Evolutionary conservation across 1,140 invertebrate genomes (phyloP).

Genomic region (Pseudobourletiella spinata): DNA sequence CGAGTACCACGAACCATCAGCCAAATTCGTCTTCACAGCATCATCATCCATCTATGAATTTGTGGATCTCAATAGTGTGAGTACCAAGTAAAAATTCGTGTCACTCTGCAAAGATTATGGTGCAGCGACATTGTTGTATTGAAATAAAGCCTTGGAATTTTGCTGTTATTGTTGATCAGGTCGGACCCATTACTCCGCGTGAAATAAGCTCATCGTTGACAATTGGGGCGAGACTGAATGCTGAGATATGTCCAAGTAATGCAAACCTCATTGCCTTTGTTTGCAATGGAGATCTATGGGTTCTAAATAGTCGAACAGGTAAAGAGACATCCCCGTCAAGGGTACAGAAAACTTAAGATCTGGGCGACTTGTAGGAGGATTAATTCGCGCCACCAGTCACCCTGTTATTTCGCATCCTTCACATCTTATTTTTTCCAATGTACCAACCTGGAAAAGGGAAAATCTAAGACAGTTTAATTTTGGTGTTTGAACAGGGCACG

Average conservation of each 20-base stretch:
- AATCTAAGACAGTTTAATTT: too few species aligned
- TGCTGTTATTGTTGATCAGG: constrained; percentile 41
- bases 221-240: constrained; percentile 64
- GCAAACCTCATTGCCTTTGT: constrained; percentile 80
- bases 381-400: too few species aligned
- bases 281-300: constrained; percentile 82
- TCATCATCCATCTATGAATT: constrained; percentile 74
- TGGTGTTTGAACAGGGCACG: constrained; percentile 43
- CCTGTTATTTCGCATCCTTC: too few species aligned
- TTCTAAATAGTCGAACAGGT: constrained; percentile 67
- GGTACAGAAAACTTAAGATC: too few species aligned
- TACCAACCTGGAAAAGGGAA: too few species aligned
- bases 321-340: too few species aligned
- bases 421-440: too few species aligned
- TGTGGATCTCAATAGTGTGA: constrained; percentile 48
- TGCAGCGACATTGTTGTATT: too few species aligned
- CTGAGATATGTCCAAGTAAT: constrained; percentile 83
- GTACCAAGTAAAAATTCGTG: too few species aligned
- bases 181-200: constrained; percentile 57
- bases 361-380: too few species aligned
- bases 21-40: constrained; percentile 82
- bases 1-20: constrained; percentile 67
- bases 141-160: too few species aligned
- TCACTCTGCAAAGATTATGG: too few species aligned
- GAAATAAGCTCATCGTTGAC: constrained; percentile 58